A percentile compares a stretch with the other conserved stretches of the same genome.
Evolutionary conservation across 2,113 vertebrate genomes (phyloP).

Genomic region (Puntigrus tetrazona): DNA sequence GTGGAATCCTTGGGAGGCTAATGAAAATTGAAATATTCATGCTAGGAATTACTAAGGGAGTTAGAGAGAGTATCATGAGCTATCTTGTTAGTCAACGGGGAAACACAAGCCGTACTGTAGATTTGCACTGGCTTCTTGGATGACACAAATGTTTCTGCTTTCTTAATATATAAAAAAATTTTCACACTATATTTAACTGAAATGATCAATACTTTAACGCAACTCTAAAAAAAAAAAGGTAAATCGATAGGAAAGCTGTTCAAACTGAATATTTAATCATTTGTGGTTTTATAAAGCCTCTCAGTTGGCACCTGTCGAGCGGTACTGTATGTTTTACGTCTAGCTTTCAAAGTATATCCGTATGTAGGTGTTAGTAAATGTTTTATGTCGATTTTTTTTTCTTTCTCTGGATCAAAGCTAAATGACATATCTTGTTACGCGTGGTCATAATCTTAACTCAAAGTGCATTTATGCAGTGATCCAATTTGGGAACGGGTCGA

Average conservation of each 20-base stretch:
- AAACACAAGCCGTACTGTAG: constrained; percentile 11
- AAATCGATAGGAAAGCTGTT: not conserved
- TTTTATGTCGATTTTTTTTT: constrained; percentile 3
- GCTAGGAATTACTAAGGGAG: constrained; percentile 12
- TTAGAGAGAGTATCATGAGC: not conserved
- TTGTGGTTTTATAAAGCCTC: not conserved
- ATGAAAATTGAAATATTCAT: constrained; percentile 49
- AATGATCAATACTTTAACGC: not conserved
- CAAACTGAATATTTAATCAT: not conserved
- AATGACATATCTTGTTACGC: not conserved
- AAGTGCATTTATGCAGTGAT: constrained; percentile 15
- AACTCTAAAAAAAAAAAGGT: not conserved
- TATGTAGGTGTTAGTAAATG: constrained; percentile 26
- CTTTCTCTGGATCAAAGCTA: constrained; percentile 8
- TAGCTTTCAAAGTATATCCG: not conserved
- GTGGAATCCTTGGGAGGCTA: constrained; percentile 27
- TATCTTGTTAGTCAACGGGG: constrained; percentile 14
- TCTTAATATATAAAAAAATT: not conserved
- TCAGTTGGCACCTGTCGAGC: not conserved
- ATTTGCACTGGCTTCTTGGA: not conserved
- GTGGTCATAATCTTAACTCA: constrained; percentile 28
- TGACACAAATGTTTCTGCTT: not conserved
- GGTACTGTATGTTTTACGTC: not conserved
- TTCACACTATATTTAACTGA: not conserved
- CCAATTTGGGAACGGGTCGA: not conserved